Base-by-base conservation (phyloP, 1,140 invertebrate species). In the Radopholus similis region DNA sequence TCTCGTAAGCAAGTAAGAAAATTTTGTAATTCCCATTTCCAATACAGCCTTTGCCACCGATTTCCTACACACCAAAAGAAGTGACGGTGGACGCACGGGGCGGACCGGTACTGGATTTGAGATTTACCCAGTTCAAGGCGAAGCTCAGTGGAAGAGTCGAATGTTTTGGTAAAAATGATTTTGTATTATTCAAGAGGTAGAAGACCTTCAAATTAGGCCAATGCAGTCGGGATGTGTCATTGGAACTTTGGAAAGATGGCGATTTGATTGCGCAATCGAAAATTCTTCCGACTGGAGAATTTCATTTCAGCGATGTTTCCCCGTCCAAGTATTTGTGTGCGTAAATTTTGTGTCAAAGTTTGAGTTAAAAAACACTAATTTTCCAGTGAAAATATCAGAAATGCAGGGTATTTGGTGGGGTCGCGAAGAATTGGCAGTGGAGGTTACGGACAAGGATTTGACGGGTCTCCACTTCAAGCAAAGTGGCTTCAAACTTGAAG, bases 91-190 rank as follows among this genome's bases (percentile, higher is more conserved):
- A 70, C 32, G 9, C 59, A 13, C 32, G 9, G 5, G 28, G 35
- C 15, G 37, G 15, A 18, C 68, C 68, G 23, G 35, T 40, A 13
- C n/a, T 70, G 2, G 69, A 58, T 3, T n/a, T 70, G 26, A 32
- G 51, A 44, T 70, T 70, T 23, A 70, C 49, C 49, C 68, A 70
- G 34, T 66, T 73, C 26, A 55, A 58, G 37, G 69, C 35, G 13
- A 72, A 37, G 34, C 40, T 70, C 40, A 8, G 15, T 44, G 68
- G 68, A 44, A 44, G 13, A n/a, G 23, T 70, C 15, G 26, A 63
- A 28, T 70, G 68, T 26, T 35, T 72, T 15, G 51, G 51, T 73
- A 47, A 60, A 37, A 23, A 23, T 60, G 6, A 23, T 15, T 32
- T 42, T 9, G 1, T 51, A 11, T 11, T 51, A 51, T 2, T 51